A percentile compares a stretch with the other conserved stretches of the same genome.
Conservation (phyloP, 2,888 invertebrate species). For the Sesia bembeciformis region DNA sequence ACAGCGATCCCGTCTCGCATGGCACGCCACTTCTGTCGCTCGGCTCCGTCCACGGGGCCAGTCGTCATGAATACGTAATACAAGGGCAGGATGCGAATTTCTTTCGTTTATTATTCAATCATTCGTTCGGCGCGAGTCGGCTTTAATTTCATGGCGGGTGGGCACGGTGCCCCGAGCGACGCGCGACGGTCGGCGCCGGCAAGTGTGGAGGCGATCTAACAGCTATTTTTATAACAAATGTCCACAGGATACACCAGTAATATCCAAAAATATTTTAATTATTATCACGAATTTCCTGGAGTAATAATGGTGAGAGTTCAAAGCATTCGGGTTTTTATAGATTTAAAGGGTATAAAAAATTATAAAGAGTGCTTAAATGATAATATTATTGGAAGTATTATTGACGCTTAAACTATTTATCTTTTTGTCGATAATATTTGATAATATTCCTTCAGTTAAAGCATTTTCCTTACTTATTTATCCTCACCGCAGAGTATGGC, state of each 20-base stretch:
- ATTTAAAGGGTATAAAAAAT: no score
- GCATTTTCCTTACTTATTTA: constrained; percentile 37
- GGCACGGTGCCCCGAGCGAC: constrained; percentile 57
- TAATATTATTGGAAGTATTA: no score
- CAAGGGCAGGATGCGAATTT: constrained; percentile 69
- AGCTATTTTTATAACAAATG: no score
- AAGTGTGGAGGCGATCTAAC: constrained; percentile 38
- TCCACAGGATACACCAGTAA: no score
- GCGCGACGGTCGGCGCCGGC: constrained; percentile 12
- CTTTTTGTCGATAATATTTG: neutral
- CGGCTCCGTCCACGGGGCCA: constrained; percentile 17
- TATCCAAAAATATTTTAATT: no score
- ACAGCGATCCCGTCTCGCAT: constrained; percentile 24
- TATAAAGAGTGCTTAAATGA: no score
- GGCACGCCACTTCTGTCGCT: constrained; percentile 16
- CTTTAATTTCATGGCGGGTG: constrained; percentile 74
- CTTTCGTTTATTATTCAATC: constrained; percentile 76
- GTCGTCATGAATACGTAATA: constrained; percentile 73
- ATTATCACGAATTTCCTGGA: no score
- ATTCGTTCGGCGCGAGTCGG: constrained; percentile 73
- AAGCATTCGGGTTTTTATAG: neutral
- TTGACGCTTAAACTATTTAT: no score
- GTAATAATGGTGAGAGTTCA: neutral
- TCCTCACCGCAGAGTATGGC: constrained; percentile 45
- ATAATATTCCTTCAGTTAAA: neutral